Evolutionary conservation across 2,797 vertebrate genomes (phyloP), one percentile per base, ranked within the genome.

Genomic region (Falco concolor): DNA sequence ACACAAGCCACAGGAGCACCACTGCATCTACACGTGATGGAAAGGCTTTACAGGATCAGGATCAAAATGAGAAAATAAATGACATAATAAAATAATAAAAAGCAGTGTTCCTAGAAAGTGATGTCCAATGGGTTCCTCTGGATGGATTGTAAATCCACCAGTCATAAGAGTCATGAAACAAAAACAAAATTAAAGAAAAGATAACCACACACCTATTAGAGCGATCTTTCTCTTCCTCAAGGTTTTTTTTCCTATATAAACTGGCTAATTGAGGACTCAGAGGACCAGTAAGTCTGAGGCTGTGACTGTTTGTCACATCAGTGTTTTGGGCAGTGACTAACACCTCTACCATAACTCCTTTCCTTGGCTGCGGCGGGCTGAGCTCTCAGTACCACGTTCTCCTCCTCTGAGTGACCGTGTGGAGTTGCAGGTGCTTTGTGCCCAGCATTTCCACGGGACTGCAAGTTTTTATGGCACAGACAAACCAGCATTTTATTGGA

Each of bases 51-150:
- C 25, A 69, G 45, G 57, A 76, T 38, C n/a, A 84, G 30, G 38
- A 77, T 49, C 68, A 57, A 49, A 47, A 69, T 27, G 63, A 68
- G 54, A 68, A 89, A 93, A 91, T 9, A 60, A 74, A 63, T n/a
- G 0, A 63, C 49, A 57, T 2, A 68, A 20, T 38, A 84, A 63
- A 53, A 59, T 15, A 67, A 93, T 42, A 64, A 91, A 86, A 88
- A 84, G 50, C 69, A 50, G 14, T 6, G 32, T 59, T 94, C 59
- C 63, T 91, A 73, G 44, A 92, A 88, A 84, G 63, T 32, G 52
- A 64, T 65, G 38, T 59, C 69, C 79, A 76, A 73, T 12, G 15
- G 30, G 30, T 36, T 81, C 49, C 20, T 78, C 56, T 40, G 54
- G 21, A 32, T 69, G 40, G 47, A 61, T 27, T 74, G 45, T 73